Evolutionary conservation across 2,888 invertebrate species (phyloP), one percentile per base, ranked within the genome.

Genomic region (Dasypolia templi): DNA sequence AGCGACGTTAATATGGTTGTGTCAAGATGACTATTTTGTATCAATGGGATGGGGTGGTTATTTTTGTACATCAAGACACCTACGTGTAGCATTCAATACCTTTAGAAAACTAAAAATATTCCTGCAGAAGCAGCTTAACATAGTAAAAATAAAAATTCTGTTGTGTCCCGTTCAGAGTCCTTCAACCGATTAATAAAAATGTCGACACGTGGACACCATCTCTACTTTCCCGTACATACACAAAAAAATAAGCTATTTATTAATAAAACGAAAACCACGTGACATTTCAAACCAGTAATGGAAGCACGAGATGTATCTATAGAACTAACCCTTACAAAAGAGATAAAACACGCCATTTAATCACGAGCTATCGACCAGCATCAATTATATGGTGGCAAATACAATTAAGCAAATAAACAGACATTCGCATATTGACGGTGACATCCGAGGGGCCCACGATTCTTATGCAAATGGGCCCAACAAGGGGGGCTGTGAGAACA

Each of bases 381-480:
- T 86, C 86, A 85, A 86, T 87, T 86, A 87, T 83, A 85, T 87
- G 88, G 89, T 91, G 91, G 90, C 92, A 91, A 93, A 94, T 89
- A 92, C 92, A 94, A 94, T 94, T 94, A 91, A 92, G 90, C 94
- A 92, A 93, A 94, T 94, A 93, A 94, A 94, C 94, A 91, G 88
- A 84, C 81, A 92, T 93, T 91, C 89, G 90, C 92, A 92, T 91
- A 91, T 90, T 90, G 90, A 86, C 86, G 88, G 87, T 90, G 90
- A 90, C 89, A 87, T 78, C 74, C 87, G 89, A 92, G 92, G 93
- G 90, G 85, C 79, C 80, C 87, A 90, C 90, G 90, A 94, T 93
- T 90, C 91, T 90, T 93, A 95, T 95, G 94, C 93, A 95, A 94
- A 95, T 94, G 89, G 87, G 39, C 29, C 59, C 88, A 89, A 88